A percentile compares a stretch with the other conserved stretches of the same genome.
Evolutionary conservation across 2,113 vertebrate species (phyloP).

Genomic region (Boulengeromyrus knoepffleri): DNA sequence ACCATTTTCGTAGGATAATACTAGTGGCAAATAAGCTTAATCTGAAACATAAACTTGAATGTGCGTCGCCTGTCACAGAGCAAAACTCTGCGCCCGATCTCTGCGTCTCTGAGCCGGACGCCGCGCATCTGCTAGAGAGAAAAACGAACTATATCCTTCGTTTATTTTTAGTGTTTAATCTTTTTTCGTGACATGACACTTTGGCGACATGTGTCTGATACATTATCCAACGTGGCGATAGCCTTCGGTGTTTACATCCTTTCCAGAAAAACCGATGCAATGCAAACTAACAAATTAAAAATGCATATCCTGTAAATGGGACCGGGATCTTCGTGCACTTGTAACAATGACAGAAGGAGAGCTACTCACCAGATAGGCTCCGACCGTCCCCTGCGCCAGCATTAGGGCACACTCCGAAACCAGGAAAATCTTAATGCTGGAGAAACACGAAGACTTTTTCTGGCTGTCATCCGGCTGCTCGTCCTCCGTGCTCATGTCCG

Average conservation of each 20-base stretch:
- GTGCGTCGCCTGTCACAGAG: neutral
- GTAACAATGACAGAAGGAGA: neutral
- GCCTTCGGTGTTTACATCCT: neutral
- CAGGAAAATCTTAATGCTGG: conserved; percentile 87
- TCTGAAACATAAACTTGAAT: neutral
- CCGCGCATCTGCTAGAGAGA: neutral
- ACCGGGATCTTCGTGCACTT: neutral
- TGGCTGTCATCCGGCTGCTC: conserved; percentile 70
- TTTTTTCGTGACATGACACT: neutral
- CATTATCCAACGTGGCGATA: neutral
- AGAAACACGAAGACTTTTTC: conserved; percentile 80
- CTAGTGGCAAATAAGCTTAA: neutral
- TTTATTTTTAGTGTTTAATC: neutral
- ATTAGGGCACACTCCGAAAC: conserved; percentile 88
- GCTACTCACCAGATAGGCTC: conserved; percentile 91
- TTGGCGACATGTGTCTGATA: neutral
- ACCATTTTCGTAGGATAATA: neutral
- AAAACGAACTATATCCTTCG: neutral
- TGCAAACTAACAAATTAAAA: neutral
- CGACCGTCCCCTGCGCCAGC: conserved; percentile 88
- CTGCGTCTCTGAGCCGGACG: neutral
- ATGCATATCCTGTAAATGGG: neutral
- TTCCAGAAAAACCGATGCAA: neutral
- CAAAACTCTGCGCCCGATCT: neutral
- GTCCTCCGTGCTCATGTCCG: conserved; percentile 66